A percentile compares a stretch with the other conserved stretches of the same genome.
phyloP scores from a whole-genome alignment of 2,888 invertebrate genomes.

The Anorthoa munda region DNA sequence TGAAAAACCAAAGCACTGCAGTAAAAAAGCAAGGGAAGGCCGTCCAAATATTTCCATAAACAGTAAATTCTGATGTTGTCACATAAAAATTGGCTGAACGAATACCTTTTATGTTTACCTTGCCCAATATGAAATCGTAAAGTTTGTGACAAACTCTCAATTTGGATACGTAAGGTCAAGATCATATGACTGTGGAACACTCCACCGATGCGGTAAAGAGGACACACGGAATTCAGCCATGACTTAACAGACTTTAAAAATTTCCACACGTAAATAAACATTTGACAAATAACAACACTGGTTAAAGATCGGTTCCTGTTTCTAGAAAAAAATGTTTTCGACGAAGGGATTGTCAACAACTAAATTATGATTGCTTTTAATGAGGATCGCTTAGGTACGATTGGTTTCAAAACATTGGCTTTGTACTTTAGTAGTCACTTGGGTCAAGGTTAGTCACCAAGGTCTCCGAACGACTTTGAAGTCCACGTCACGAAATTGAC shows the following conservation, averaged over 20 bases:
- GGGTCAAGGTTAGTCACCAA: slow-evolving; percentile 51
- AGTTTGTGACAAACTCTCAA: slow-evolving; percentile 43
- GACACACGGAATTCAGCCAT: slow-evolving; percentile 30
- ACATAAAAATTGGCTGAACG: slow-evolving; percentile 37
- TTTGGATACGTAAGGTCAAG: slow-evolving; percentile 58
- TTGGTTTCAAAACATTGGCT: slow-evolving; percentile 30
- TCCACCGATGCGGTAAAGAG: slow-evolving; percentile 22
- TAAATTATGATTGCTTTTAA: slow-evolving; percentile 35
- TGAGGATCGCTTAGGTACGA: slow-evolving; percentile 20
- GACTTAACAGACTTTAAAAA: slow-evolving; percentile 30
- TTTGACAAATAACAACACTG: slow-evolving; percentile 25
- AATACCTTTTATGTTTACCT: slow-evolving; percentile 34
- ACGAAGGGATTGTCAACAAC: slow-evolving; percentile 32
- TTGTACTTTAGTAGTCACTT: slow-evolving; percentile 28
- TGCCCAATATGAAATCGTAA: slow-evolving; percentile 49
- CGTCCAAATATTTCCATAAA: slow-evolving; percentile 7
- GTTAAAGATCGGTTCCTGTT: slow-evolving; percentile 43
- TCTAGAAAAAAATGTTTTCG: slow-evolving; percentile 19
- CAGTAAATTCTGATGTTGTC: slow-evolving; percentile 11
- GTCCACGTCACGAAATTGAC: slow-evolving; percentile 69
- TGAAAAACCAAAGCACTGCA: neutral
- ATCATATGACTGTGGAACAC: slow-evolving; percentile 27
- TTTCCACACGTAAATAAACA: slow-evolving; percentile 53
- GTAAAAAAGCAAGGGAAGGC: slow-evolving; percentile 12
- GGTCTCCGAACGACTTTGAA: slow-evolving; percentile 39